Evolutionary conservation across 2,888 invertebrate genomes (phyloP).

Genomic region (Arenicola marina): DNA sequence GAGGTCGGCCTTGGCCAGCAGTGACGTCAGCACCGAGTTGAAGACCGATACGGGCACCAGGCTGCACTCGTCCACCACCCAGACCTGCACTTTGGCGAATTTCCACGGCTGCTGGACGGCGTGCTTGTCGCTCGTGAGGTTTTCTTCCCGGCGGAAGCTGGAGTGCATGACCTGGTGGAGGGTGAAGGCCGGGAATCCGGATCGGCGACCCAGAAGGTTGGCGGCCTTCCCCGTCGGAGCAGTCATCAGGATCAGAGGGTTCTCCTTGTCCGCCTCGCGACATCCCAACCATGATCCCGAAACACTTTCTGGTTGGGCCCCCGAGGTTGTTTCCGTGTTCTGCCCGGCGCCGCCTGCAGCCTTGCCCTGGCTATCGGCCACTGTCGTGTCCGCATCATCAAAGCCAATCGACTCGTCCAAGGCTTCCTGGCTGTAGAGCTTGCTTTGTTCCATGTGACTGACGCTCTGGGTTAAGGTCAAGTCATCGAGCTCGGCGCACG

Average conservation of each 20-base stretch:
- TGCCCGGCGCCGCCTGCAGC: no score
- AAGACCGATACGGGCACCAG: constrained; percentile 48
- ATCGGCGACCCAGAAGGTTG: constrained; percentile 46
- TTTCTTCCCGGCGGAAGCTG: background rate
- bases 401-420: no score
- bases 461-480: background rate
- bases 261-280: no score
- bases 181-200: constrained; percentile 42
- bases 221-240: constrained; percentile 57
- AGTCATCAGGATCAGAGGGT: constrained; percentile 38
- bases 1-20: constrained; percentile 39
- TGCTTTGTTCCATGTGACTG: background rate
- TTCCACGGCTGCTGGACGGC: constrained; percentile 32
- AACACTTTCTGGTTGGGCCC: no score
- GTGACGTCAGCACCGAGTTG: constrained; percentile 40
- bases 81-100: constrained; percentile 35
- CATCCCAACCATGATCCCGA: no score
- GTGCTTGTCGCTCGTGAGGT: background rate
- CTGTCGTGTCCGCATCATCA: no score
- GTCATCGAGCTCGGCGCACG: constrained; percentile 13
- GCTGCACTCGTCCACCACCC: constrained; percentile 55
- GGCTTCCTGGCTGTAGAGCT: no score
- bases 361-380: no score
- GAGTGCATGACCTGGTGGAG: constrained; percentile 31
- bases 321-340: no score